Base-by-base conservation (phyloP, 2,113 vertebrate species). In the Caracal caracal region DNA sequence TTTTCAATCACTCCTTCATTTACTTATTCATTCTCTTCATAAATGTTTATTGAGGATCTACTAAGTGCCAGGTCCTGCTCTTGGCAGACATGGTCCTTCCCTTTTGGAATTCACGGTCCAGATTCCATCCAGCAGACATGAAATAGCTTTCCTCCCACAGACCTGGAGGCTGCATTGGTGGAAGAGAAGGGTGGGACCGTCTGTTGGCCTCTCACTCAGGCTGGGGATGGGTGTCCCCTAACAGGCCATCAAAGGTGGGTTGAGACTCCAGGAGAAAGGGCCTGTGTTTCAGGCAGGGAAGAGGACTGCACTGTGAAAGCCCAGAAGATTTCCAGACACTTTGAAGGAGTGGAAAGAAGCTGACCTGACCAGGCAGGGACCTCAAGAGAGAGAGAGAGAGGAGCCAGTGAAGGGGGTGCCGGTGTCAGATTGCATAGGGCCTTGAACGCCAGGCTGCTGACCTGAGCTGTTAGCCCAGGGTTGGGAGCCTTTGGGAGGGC, bases 361-460 rank as follows among this genome's bases (percentile, higher is more conserved):
- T 85, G 33, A 49, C 0, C 3, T 47, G 47, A 10, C 73, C 63
- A 49, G 71, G 37, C 84, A 5, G 7, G 59, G 61, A n/a, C 59
- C 11, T 47, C n/a, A 0, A 13, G 6, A 0, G 3, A 59, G 43
- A 0, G 3, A 59, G 43, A 70, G 30, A 47, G 35, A 2, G 40
- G 47, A 43, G 13, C 81, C 9, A 43, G 30, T 47, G 51, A 20
- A 65, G 10, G 30, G 15, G 12, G 35, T 12, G 11, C 51, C 19
- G 2, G 6, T 3, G 1, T 85, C 10, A 28, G 15, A 40, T 76
- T 33, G 2, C 26, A 2, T 35, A 43, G 59, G 73, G 75, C 49
- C 40, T 15, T 7, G 17, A 35, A 6, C 0, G 0, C 24, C 24
- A 30, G 3, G 53, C 22, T 1, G 15, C 16, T 35, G 59, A 20